Conservation (phyloP, 2,888 invertebrate genomes). For the Diabrotica balteata region DNA sequence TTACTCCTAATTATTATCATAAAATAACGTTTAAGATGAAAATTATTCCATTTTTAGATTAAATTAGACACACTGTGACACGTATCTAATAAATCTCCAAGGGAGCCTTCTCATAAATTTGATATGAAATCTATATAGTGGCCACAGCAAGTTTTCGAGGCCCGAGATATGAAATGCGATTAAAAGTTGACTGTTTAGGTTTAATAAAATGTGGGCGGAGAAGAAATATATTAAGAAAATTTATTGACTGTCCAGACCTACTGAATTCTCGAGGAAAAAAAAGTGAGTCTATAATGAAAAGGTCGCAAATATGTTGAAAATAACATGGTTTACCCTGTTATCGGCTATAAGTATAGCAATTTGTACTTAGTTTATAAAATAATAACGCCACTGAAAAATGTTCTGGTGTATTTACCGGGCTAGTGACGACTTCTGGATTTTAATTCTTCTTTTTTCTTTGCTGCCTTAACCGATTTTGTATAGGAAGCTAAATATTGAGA, state of each 20-base stretch:
- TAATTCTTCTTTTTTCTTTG: conserved; percentile 4
- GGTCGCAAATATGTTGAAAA: conserved; percentile 54
- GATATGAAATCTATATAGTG: conserved; percentile 51
- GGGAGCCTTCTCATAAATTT: conserved; percentile 50
- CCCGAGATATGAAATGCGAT: conserved; percentile 19
- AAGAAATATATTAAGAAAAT: conserved; percentile 54
- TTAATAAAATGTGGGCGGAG: conserved; percentile 55
- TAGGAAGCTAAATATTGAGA: too few species aligned
- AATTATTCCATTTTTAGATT: conserved; percentile 47
- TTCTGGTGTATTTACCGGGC: conserved; percentile 37
- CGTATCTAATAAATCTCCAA: conserved; percentile 52
- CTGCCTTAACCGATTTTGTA: background rate
- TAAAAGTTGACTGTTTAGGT: conserved; percentile 38
- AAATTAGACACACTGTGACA: conserved; percentile 53
- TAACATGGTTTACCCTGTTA: conserved; percentile 53
- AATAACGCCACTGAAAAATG: conserved; percentile 55
- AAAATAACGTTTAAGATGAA: conserved; percentile 43
- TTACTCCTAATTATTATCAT: conserved; percentile 40
- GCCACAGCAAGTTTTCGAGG: conserved; percentile 36
- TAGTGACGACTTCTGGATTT: conserved; percentile 21
- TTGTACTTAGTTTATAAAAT: conserved; percentile 56
- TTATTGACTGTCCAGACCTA: conserved; percentile 52
- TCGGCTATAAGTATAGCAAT: conserved; percentile 55
- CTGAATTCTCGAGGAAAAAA: conserved; percentile 45
- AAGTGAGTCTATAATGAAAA: conserved; percentile 46